Evolutionary conservation across 2,888 invertebrate genomes (phyloP).

Genomic region (Cotesia congregata): DNA sequence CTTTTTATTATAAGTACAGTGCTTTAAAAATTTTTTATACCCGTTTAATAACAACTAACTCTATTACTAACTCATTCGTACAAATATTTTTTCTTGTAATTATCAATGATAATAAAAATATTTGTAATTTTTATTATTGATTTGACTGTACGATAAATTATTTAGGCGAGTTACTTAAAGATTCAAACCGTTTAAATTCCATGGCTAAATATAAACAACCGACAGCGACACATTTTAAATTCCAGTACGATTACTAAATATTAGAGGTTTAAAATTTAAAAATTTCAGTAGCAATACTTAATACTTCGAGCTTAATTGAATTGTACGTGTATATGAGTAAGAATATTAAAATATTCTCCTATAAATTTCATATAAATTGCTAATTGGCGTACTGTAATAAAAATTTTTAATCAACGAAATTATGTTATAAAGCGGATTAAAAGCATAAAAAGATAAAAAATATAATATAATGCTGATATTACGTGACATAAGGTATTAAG

Average conservation of each 20-base stretch:
- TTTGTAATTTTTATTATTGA: neutral
- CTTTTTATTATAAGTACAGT: neutral
- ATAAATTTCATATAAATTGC: neutral
- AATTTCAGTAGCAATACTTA: neutral
- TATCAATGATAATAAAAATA: neutral
- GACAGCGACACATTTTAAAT: neutral
- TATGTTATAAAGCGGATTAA: neutral
- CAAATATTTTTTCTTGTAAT: neutral
- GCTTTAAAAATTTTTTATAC: neutral
- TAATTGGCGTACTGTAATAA: neutral
- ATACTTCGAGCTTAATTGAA: neutral
- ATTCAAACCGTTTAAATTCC: neutral
- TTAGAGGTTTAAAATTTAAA: neutral
- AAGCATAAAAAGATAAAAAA: neutral
- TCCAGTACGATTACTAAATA: neutral
- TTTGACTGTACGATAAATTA: neutral
- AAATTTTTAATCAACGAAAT: neutral
- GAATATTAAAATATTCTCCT: neutral
- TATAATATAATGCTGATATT: neutral
- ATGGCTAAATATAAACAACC: neutral
- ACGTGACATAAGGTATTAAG: neutral
- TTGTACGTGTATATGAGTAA: neutral
- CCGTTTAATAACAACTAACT: neutral
- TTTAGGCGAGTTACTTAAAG: neutral
- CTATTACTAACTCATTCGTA: neutral